Conservation (phyloP, 2,888 invertebrate species). For the Drosophila quasianomalipes region DNA sequence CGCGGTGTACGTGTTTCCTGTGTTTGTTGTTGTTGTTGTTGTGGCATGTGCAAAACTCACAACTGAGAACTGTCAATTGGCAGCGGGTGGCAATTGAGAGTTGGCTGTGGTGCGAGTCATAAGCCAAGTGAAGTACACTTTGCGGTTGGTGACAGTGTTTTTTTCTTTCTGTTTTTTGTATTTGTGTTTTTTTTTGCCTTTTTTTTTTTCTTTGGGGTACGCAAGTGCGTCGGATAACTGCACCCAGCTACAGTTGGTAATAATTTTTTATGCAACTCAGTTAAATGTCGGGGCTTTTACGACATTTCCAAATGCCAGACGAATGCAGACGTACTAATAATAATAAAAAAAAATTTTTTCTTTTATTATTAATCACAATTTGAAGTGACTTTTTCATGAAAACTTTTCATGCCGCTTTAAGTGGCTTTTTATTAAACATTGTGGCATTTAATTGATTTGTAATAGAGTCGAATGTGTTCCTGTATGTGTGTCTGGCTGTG, state of each 20-base stretch:
- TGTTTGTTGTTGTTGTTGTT: constrained; percentile 30
- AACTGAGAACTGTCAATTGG: constrained; percentile 21
- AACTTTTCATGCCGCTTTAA: constrained; percentile 64
- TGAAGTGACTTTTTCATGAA: constrained; percentile 59
- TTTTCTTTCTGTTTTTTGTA: constrained; percentile 9
- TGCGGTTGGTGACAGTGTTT: constrained; percentile 52
- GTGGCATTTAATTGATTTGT: constrained; percentile 78
- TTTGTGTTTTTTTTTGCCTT: not conserved
- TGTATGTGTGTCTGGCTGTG: constrained; percentile 17
- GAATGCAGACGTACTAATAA: constrained; percentile 63
- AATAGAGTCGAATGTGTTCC: constrained; percentile 55
- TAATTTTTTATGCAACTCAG: constrained; percentile 52
- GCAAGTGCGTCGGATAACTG: constrained; percentile 50
- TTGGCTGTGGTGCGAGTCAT: constrained; percentile 46
- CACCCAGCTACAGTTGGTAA: constrained; percentile 50
- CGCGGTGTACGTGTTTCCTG: constrained; percentile 74
- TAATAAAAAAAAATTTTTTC: constrained; percentile 38
- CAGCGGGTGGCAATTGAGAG: constrained; percentile 27
- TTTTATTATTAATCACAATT: constrained; percentile 67
- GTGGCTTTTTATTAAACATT: constrained; percentile 75
- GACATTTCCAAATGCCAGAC: constrained; percentile 62
- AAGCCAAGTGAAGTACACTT: constrained; percentile 60
- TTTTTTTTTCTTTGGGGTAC: constrained; percentile 15
- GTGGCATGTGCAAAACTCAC: constrained; percentile 36
- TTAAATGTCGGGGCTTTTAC: constrained; percentile 51